phyloP scores from a whole-genome alignment of 2,888 invertebrate species.

The Ethmia dodecea region DNA sequence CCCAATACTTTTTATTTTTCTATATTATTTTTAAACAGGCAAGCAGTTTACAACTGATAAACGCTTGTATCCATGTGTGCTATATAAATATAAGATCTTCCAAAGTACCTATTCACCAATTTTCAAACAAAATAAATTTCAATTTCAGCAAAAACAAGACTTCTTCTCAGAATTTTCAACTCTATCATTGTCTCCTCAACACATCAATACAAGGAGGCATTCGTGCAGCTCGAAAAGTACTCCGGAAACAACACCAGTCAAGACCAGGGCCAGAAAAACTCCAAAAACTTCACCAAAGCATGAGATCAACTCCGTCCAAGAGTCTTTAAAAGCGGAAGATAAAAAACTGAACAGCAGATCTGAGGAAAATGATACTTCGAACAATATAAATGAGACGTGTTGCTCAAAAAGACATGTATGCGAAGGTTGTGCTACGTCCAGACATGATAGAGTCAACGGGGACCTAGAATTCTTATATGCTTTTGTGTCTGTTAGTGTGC shows the following conservation, averaged over 20 bases:
- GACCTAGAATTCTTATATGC: conserved; percentile 58
- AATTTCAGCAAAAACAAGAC: conserved; percentile 63
- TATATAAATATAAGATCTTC: too few species aligned
- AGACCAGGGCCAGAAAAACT: background rate
- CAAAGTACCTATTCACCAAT: too few species aligned
- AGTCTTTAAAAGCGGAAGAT: conserved; percentile 10
- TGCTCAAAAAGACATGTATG: conserved; percentile 24
- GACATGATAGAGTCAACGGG: conserved; percentile 20
- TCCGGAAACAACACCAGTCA: conserved; percentile 3
- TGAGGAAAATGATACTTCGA: background rate
- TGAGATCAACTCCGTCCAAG: background rate
- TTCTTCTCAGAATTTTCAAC: conserved; percentile 52
- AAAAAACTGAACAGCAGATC: background rate
- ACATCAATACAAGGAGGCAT: conserved; percentile 36
- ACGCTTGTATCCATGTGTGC: too few species aligned
- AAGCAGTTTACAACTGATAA: too few species aligned
- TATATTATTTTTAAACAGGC: too few species aligned
- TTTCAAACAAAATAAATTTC: too few species aligned
- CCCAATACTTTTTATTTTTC: too few species aligned
- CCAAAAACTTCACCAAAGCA: background rate
- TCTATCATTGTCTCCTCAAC: conserved; percentile 28
- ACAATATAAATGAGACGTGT: too few species aligned
- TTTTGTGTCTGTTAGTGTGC: conserved; percentile 58
- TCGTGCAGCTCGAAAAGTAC: conserved; percentile 28
- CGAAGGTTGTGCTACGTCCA: conserved; percentile 33